Evolutionary conservation across 2,113 vertebrate species (phyloP), one percentile per base, ranked within the genome.

Genomic region (Falcunculus frontatus): DNA sequence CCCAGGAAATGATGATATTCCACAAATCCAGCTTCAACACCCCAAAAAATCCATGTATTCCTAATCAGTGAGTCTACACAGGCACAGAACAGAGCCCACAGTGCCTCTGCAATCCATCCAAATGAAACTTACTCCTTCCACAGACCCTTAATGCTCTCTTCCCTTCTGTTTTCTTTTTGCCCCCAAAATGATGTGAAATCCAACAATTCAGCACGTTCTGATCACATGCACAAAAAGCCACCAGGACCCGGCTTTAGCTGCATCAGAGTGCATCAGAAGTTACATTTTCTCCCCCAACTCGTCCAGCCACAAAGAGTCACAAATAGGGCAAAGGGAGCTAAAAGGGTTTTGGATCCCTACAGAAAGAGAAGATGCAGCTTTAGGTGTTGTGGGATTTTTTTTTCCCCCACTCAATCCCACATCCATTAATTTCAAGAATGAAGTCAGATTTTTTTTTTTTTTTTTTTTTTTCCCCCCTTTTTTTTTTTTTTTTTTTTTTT

Each of bases 371-470:
- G 53, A 68, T 7, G 73, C 33, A 22, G 3, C 53, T 92, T 93
- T 76, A 33, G 14, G 15, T 16, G 4, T 10, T 4, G 3, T 23
- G 13, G 3, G 26, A n/a, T 23, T 10, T 18, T 20, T 49, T 41
- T 65, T 74, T 41, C 42, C 63, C 63, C 11, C 57, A 62, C 47
- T 76, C 32, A 92, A 59, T 55, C 57, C 83, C 35, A 2, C 53
- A 67, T 55, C 93, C 62, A 69, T 89, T 91, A 87, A 68, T 90
- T 92, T 96, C 67, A 88, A 95, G 80, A 93, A 97, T 50, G 84
- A 95, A 96, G 55, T 91, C 50, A 73, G 44, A 15, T 79, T 30
- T 60, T 68, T 49, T 33, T 37, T 33, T 35, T 12, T 15, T 15
- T 16, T 42, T 42, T 41, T 41, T 30, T 63, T 69, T 77, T 56